Evolutionary conservation across 2,888 invertebrate species (phyloP).

Genomic region (Netelia virgata): DNA sequence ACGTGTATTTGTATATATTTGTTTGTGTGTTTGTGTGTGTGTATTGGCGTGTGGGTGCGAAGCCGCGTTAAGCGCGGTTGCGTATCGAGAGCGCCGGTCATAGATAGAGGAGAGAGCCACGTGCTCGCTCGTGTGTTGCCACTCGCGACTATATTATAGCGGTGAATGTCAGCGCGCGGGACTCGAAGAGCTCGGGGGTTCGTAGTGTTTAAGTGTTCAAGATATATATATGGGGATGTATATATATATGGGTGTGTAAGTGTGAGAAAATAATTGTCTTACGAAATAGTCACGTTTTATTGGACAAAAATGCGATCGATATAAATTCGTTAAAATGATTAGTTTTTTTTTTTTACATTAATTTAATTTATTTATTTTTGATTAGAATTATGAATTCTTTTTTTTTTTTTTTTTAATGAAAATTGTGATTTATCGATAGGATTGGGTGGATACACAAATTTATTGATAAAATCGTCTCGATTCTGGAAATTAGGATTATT

Average conservation of each 20-base stretch:
- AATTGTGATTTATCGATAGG: no score
- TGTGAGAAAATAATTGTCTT: neutral
- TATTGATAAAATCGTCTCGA: no score
- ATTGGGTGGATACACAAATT: no score
- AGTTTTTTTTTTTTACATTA: neutral
- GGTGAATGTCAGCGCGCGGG: slow-evolving; percentile 37
- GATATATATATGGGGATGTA: no score
- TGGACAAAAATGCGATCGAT: neutral
- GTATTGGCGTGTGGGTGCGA: slow-evolving; percentile 38
- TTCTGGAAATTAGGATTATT: no score
- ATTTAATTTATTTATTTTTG: no score
- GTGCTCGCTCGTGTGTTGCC: slow-evolving; percentile 46
- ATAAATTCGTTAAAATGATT: neutral
- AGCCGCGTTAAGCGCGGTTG: slow-evolving; percentile 62
- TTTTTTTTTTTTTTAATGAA: no score
- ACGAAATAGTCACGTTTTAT: neutral
- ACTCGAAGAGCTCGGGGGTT: neutral
- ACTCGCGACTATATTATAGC: slow-evolving; percentile 1
- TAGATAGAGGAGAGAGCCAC: slow-evolving; percentile 41
- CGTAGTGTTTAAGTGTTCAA: no score
- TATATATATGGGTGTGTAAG: no score
- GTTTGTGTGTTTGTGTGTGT: slow-evolving; percentile 12
- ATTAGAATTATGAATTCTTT: no score
- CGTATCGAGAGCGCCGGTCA: slow-evolving; percentile 59
- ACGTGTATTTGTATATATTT: neutral